Base-by-base conservation (phyloP, 2,888 invertebrate species). In the Lithophane ornitopus region DNA sequence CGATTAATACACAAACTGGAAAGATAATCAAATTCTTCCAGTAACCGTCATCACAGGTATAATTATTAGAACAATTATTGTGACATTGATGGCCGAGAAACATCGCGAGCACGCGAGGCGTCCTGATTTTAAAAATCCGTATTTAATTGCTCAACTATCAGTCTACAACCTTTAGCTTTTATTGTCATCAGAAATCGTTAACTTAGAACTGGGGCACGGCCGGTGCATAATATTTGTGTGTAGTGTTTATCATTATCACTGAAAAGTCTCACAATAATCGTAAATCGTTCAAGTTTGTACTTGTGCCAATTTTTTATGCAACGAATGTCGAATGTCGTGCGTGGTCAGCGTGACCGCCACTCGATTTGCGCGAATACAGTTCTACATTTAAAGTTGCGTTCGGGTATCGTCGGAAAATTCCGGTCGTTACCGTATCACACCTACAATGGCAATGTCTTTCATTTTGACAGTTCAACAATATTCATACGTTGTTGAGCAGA, bases 271-370 rank as follows among this genome's bases (percentile, higher is more conserved):
- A 68, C 62, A 73, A 71, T 78, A 72, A 84, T 85, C 76, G 73
- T 62, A 56, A 74, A 84, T 85, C 76, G 73, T 62, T 56, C 44
- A 78, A 85, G 54, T 79, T 81, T 81, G 89, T 77, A 84, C 89
- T 89, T 89, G 89, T 88, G 81, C 89, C 77, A 85, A 86, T 89
- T 89, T 89, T 89, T 89, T 89, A 74, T 82, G 39, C 80, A 81
- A 85, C 63, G 59, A 69, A 62, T 74, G 74, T 58, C 81, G 71
- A 63, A 19, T 67, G 73, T 52, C 76, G 74, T 81, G 82, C 76
- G 78, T 67, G 54, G 34, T 54, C 67, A 54, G 54, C 34, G 67
- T 80, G 78, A 58, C 76, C 76, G 70, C 69, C n/a, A 69, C n/a
- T 46, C 58, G 68, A 39, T 69, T 76, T 71, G 49, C 34, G 52